Evolutionary conservation across 92 coral and sea anemone species (phyloP), one percentile per base, ranked within the genome.

Genomic region (Epizoanthus illoricatus): DNA sequence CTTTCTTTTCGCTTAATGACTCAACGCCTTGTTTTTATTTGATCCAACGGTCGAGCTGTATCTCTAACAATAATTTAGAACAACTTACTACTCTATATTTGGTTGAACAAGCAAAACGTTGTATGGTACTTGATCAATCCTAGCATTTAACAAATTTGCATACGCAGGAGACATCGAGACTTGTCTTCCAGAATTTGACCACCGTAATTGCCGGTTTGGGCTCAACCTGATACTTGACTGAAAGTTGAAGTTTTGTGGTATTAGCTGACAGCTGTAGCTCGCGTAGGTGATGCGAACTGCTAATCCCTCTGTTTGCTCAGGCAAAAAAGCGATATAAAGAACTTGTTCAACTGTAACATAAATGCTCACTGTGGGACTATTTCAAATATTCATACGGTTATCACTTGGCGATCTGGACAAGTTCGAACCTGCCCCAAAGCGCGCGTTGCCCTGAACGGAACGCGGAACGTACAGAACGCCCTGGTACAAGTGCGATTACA

Each of bases 1-100:
- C 82, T 78, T 78, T 78, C 59, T 78, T 61, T 41, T 63, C 2
- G 40, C 71, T 21, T 62, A 59, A 78, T 63, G 71, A 63, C 64
- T 42, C 69, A 78, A 62, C 58, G 82, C 58, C 59, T 78, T 78
- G n/a, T 63, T 78, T 41, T 76, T 24, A 61, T 61, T 39, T 54
- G 18, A 43, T 68, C 73, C 73, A 68, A 68, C 42, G 52, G 52
- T 39, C 40, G 73, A 43, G 49, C 73, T 19, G 73, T 68, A 68
- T 40, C 17, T 15, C 45, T 1, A 4, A 68, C 15, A 15, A 64
- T 10, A 41, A 68, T 4, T 39, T 68, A 5, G 3, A 16, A 52
- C 10, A 52, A 45, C 52, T 45, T 52, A 52, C 56, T 9, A 52
- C 56, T 52, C 13, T 52, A 13, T 52, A 52, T 13, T 10, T 10